Evolutionary conservation across 2,113 vertebrate genomes (phyloP).

Genomic region (Oncorhynchus clarkii): DNA sequence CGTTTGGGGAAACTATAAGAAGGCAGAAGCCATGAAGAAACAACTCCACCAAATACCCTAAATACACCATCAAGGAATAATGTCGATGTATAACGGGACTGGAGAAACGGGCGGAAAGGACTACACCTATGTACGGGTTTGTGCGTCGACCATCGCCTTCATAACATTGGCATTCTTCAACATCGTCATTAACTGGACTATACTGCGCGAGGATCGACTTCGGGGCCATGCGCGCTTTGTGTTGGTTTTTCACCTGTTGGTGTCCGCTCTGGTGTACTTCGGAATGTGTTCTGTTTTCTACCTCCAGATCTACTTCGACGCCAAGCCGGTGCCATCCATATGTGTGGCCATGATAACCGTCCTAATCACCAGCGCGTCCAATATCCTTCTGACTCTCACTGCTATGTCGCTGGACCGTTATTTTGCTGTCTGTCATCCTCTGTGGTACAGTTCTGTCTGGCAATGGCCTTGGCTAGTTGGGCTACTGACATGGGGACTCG

Average conservation of each 20-base stretch:
- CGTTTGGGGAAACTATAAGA: background rate
- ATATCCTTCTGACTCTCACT: constrained; percentile 75
- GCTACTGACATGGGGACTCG: constrained; percentile 62
- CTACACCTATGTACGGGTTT: constrained; percentile 63
- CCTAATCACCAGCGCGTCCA: constrained; percentile 69
- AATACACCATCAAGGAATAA: constrained; percentile 29
- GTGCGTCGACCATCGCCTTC: constrained; percentile 66
- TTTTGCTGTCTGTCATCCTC: constrained; percentile 72
- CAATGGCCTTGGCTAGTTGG: constrained; percentile 70
- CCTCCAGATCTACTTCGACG: constrained; percentile 56
- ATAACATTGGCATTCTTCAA: constrained; percentile 72
- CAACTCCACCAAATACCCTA: background rate
- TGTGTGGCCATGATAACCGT: constrained; percentile 60
- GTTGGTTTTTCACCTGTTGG: constrained; percentile 71
- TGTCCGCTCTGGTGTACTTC: constrained; percentile 69
- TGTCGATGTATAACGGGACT: constrained; percentile 40
- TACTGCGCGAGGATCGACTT: constrained; percentile 61
- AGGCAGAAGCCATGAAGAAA: background rate
- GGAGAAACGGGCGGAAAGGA: background rate
- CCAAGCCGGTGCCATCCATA: background rate
- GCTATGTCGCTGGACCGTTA: constrained; percentile 76
- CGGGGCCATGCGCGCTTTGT: constrained; percentile 72
- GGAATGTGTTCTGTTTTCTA: constrained; percentile 68
- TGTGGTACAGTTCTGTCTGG: constrained; percentile 59
- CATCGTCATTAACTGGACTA: constrained; percentile 73